phyloP scores from a whole-genome alignment of 2,797 vertebrate species.

The Champsocephalus esox region DNA sequence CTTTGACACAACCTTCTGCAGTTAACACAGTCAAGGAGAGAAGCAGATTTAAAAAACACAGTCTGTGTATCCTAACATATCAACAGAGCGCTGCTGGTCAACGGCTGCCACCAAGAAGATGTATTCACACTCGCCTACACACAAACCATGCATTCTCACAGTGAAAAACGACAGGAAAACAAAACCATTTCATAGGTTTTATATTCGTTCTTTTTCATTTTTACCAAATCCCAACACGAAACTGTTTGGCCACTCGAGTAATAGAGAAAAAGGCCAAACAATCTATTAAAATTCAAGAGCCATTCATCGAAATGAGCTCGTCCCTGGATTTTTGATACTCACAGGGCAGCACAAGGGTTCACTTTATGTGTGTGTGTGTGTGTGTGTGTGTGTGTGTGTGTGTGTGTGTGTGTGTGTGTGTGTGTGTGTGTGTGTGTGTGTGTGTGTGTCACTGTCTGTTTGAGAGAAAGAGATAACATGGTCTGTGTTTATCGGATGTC shows the following conservation, averaged over 20 bases:
- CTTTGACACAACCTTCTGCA: background rate
- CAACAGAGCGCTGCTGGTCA: background rate
- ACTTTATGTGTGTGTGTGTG: background rate
- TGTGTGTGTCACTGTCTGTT: background rate
- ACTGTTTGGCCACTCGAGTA: background rate
- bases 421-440: background rate
- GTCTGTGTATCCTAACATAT: slow-evolving; percentile 7
- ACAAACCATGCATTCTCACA: slow-evolving; percentile 8
- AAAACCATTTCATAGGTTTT: slow-evolving; percentile 25
- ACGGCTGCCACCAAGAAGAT: background rate
- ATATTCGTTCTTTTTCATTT: slow-evolving; percentile 6
- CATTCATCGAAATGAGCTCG: slow-evolving; percentile 19
- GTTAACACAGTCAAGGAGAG: background rate
- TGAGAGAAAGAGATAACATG: background rate
- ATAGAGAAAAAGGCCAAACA: background rate
- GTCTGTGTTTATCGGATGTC: background rate
- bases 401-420: background rate
- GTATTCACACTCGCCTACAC: slow-evolving; percentile 17
- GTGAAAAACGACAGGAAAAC: slow-evolving; percentile 15
- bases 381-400: background rate
- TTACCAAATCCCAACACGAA: slow-evolving; percentile 10
- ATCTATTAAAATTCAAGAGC: slow-evolving; percentile 25
- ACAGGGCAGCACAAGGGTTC: slow-evolving; percentile 1
- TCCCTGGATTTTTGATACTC: slow-evolving; percentile 3
- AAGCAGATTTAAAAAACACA: background rate